A percentile compares a stretch with the other conserved stretches of the same genome.
Conservation (phyloP, 2,888 invertebrate genomes). For the Hipparchia sbordonii region DNA sequence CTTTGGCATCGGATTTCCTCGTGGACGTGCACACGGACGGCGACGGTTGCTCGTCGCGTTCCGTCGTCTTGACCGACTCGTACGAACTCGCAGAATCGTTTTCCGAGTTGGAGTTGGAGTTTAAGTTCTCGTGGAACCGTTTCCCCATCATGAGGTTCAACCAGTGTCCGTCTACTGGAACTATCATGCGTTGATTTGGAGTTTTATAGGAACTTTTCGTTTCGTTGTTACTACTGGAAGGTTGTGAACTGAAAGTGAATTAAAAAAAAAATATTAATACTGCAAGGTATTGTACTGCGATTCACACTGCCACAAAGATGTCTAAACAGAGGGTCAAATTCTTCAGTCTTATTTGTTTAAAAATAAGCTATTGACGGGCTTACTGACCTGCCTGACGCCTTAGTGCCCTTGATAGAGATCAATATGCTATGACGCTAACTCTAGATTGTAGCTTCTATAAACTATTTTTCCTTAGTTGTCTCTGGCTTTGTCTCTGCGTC, state of each 20-base stretch:
- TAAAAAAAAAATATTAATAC: not conserved
- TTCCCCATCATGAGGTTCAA: conserved; percentile 85
- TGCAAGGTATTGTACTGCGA: not conserved
- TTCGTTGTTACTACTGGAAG: conserved; percentile 75
- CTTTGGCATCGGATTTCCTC: conserved; percentile 75
- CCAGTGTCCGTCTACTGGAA: conserved; percentile 83
- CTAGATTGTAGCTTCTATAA: too few relatives aligned
- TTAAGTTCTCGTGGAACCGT: conserved; percentile 80
- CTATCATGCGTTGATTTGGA: conserved; percentile 74
- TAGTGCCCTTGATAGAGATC: too few relatives aligned
- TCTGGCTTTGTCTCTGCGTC: too few relatives aligned
- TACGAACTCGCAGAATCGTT: conserved; percentile 82
- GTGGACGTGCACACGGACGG: conserved; percentile 78
- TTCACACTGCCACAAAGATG: too few relatives aligned
- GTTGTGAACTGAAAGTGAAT: conserved; percentile 67
- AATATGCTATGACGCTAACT: too few relatives aligned
- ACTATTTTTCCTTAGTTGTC: too few relatives aligned
- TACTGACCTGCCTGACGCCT: too few relatives aligned
- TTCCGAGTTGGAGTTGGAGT: conserved; percentile 76
- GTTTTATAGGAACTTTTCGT: conserved; percentile 75
- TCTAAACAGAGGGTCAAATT: too few relatives aligned
- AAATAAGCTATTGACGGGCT: too few relatives aligned
- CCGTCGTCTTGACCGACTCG: conserved; percentile 68
- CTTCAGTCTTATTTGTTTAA: too few relatives aligned
- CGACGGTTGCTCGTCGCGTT: conserved; percentile 83